Evolutionary conservation across 2,113 vertebrate genomes (phyloP).

Genomic region (Neotragus pygmaeus): DNA sequence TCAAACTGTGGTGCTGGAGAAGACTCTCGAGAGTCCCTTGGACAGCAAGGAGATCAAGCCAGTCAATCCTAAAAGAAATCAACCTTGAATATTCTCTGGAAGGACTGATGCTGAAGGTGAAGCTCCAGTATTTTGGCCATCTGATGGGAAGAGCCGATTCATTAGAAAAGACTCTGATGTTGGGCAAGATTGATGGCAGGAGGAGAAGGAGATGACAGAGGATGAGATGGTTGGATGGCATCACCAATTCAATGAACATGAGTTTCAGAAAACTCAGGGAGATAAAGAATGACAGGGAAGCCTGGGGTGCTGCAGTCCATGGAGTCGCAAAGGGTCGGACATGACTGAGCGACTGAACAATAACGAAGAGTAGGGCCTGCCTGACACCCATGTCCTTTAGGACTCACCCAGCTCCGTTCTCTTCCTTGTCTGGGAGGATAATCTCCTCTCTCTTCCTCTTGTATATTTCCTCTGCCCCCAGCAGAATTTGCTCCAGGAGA

Average conservation of each 20-base stretch:
- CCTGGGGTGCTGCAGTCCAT: not conserved
- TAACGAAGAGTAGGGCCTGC: not conserved
- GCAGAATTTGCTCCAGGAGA: not conserved
- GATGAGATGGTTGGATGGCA: not conserved
- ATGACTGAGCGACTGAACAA: not conserved
- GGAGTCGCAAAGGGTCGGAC: accelerated
- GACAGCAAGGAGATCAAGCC: not conserved
- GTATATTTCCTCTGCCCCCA: not conserved
- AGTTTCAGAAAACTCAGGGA: not conserved
- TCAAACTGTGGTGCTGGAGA: not conserved
- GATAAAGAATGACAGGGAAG: not conserved
- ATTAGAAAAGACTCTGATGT: not conserved
- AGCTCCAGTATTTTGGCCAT: not conserved
- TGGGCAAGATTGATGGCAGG: not conserved
- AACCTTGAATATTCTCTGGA: not conserved
- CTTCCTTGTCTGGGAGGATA: not conserved
- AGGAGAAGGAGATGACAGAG: not conserved
- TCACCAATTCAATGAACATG: not conserved
- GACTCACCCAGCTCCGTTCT: not conserved
- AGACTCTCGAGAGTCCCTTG: not conserved
- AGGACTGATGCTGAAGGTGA: not conserved
- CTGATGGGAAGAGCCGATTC: not conserved
- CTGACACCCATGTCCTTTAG: not conserved
- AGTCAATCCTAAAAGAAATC: not conserved
- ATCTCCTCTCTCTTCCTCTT: not conserved